Evolutionary conservation across 2,888 invertebrate species (phyloP), one percentile per base, ranked within the genome.

Genomic region (Drosophila nigritarsus): DNA sequence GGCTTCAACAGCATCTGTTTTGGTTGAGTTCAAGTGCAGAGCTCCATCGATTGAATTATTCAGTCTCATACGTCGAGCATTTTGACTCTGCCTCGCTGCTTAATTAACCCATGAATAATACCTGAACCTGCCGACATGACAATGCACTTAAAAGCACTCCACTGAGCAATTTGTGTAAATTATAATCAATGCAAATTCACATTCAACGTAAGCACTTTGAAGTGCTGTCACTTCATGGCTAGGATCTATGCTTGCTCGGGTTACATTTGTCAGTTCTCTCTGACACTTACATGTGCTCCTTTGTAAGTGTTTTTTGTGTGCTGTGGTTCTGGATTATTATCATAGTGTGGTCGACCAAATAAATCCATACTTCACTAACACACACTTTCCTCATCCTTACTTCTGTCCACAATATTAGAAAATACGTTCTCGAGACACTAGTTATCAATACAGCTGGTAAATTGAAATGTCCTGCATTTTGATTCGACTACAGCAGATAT

Each of bases 161-260:
- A 48, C 48, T 78, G 66, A 53, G 29, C 51, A 80, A 75, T 80
- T 78, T 71, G 71, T 54, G 65, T 58, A 29, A 76, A 75, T 75
- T 75, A 65, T 49, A 60, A 55, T 55, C n/a, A 60, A 73, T 65
- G 40, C 40, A 59, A 73, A 65, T 65, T 49, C 50, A 27, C 29
- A 53, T 38, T 32, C 18, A 54, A 60, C 67, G 20, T 24, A 13
- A 8, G 30, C 30, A 58, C 54, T 54, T 54, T 24, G 24, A 24
- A 54, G 24, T 54, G 54, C 34, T 34, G 34, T 24, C 24, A 36
- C 18, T 54, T 51, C n/a, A 30, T n/a, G 20, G 30, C 51, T 20
- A 18, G 30, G 30, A 30, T 30, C 29, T 29, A 9, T 27, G 24
- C 18, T 18, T 5, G 27, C 49, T 18, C 27, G 11, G 27, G 6